Conservation (phyloP, 1,140 invertebrate genomes). For the Drosophila yakuba region DNA sequence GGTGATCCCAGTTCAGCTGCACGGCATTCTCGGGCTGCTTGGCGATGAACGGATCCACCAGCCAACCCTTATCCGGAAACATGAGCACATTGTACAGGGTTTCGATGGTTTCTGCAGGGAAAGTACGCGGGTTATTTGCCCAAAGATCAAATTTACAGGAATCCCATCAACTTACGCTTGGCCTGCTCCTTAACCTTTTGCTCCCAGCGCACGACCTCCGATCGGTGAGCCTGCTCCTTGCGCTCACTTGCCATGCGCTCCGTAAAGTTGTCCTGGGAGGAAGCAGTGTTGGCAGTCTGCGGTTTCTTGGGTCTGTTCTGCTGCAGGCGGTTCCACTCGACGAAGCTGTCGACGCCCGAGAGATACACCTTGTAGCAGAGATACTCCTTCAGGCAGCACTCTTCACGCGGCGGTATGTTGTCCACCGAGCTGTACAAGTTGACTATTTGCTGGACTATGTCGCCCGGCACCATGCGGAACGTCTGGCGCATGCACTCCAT, state of each 20-base stretch:
- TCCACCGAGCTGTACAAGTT: slow-evolving; percentile 86
- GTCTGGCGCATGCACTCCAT: slow-evolving; percentile 89
- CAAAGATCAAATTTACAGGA: no score
- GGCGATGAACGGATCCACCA: slow-evolving; percentile 88
- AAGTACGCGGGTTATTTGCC: not conserved
- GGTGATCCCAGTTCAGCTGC: slow-evolving; percentile 69
- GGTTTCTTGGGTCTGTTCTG: slow-evolving; percentile 91
- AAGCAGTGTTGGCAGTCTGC: slow-evolving; percentile 81
- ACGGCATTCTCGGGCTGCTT: slow-evolving; percentile 63
- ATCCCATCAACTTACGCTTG: slow-evolving; percentile 84
- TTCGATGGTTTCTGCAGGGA: slow-evolving; percentile 88
- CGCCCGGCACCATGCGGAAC: slow-evolving; percentile 88
- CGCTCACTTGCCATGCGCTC: slow-evolving; percentile 96
- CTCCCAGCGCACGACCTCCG: slow-evolving; percentile 92
- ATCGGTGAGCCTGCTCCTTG: slow-evolving; percentile 90
- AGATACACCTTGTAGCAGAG: slow-evolving; percentile 92
- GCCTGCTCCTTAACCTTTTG: slow-evolving; percentile 88
- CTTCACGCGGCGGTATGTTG: slow-evolving; percentile 85
- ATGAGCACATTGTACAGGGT: slow-evolving; percentile 94
- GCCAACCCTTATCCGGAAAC: slow-evolving; percentile 96
- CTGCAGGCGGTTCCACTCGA: slow-evolving; percentile 94
- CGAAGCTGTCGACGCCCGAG: slow-evolving; percentile 93
- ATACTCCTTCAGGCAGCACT: slow-evolving; percentile 89
- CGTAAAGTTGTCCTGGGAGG: slow-evolving; percentile 88
- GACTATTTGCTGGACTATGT: slow-evolving; percentile 88